A percentile compares a stretch with the other conserved stretches of the same genome.
phyloP scores from a whole-genome alignment of 2,113 vertebrate species.

The Sitta europaea region DNA sequence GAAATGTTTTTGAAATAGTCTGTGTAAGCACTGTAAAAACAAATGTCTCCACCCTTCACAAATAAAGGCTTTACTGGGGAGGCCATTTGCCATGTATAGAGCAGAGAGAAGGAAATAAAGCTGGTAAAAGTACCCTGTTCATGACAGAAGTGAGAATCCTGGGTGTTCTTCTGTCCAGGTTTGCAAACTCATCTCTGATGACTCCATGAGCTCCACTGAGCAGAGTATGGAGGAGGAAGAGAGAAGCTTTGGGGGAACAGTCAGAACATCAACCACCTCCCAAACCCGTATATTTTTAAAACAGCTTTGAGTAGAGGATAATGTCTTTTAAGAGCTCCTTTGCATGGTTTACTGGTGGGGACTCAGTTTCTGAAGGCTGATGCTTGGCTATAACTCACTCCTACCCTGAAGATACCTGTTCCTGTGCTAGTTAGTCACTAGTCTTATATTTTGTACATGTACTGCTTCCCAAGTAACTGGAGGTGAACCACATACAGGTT shows the following conservation, averaged over 20 bases:
- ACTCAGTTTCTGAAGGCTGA: background rate
- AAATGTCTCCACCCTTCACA: conserved; percentile 35
- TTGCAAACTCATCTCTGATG: background rate
- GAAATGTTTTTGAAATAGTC: background rate
- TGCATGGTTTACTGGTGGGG: background rate
- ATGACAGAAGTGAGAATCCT: background rate
- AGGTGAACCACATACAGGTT: background rate
- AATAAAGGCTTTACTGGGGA: conserved; percentile 17
- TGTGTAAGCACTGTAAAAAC: background rate
- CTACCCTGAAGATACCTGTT: background rate
- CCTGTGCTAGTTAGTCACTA: background rate
- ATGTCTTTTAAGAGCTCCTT: background rate
- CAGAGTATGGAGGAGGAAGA: background rate
- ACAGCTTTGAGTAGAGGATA: background rate
- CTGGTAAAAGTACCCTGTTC: background rate
- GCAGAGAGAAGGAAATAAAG: background rate
- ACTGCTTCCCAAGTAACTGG: background rate
- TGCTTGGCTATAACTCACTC: background rate
- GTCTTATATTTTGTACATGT: background rate
- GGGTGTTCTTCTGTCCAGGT: background rate
- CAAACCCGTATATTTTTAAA: background rate
- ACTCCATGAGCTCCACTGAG: background rate
- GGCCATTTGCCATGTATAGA: background rate
- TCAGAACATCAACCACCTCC: background rate
- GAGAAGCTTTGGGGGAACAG: background rate